These are phyloP conservation scores for Aphaenogaster floridana DNA, from an alignment of 1,140 invertebrate species.

Conservation along the genomic window DNA sequence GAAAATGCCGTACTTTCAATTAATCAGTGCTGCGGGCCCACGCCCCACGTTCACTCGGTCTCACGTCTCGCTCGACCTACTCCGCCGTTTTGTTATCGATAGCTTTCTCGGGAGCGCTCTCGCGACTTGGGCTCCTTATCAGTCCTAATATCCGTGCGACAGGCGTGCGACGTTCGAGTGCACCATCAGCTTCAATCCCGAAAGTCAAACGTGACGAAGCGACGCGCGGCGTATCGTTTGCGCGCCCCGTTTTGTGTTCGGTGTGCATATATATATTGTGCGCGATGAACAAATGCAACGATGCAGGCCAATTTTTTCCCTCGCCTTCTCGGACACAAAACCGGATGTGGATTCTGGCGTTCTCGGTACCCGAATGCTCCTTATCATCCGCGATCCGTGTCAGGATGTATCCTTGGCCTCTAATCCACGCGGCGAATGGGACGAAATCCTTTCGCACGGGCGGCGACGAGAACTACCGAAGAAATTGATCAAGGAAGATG, in stretches of 20 bases:
- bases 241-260: neutral
- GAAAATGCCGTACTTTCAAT: conserved; percentile 59
- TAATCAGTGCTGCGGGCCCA: conserved; percentile 38
- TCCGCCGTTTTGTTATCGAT: conserved; percentile 8
- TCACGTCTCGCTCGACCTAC: conserved; percentile 33
- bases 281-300: neutral
- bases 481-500: conserved; percentile 46
- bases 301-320: neutral
- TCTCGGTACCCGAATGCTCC: neutral
- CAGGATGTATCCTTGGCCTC: conserved; percentile 35
- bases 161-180: neutral
- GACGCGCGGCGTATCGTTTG: neutral
- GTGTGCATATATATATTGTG: neutral
- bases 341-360: neutral
- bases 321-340: neutral
- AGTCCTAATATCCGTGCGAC: neutral
- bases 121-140: conserved; percentile 25
- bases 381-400: conserved; percentile 41
- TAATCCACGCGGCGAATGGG: neutral
- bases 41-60: neutral
- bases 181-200: neutral
- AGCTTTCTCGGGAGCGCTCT: conserved; percentile 35
- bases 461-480: neutral
- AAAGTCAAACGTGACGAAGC: conserved; percentile 43
- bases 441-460: neutral